Conservation (phyloP, 1,140 invertebrate genomes). For the Cecropterus lyciades region DNA sequence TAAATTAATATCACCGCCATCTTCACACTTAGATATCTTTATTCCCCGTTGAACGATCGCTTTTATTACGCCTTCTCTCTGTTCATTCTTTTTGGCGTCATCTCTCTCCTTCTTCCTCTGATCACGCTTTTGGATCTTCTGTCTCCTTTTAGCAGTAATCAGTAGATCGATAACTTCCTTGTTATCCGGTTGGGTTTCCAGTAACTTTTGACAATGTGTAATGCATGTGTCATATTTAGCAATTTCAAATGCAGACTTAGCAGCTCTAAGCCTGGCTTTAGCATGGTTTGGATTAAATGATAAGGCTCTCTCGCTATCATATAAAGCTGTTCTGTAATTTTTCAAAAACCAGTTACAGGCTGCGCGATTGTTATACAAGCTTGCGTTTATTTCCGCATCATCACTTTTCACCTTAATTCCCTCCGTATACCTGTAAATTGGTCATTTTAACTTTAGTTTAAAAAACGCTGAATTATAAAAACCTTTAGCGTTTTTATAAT, state of each 20-base stretch:
- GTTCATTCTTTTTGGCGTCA: conserved; percentile 84
- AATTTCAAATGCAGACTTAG: conserved; percentile 89
- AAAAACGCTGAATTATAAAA: too few relatives aligned
- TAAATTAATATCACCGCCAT: conserved; percentile 77
- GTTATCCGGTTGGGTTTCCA: conserved; percentile 85
- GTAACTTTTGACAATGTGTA: conserved; percentile 90
- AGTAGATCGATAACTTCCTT: conserved; percentile 85
- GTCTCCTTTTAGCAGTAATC: conserved; percentile 87
- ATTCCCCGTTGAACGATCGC: conserved; percentile 75
- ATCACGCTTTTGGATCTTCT: conserved; percentile 86
- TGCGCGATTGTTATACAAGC: conserved; percentile 96
- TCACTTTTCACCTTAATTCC: conserved; percentile 92
- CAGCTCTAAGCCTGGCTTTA: conserved; percentile 92
- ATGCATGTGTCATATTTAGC: conserved; percentile 90
- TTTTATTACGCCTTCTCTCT: conserved; percentile 81
- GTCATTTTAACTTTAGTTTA: too few relatives aligned
- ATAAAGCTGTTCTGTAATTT: conserved; percentile 89
- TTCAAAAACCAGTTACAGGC: conserved; percentile 94
- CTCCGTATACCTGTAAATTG: conserved; percentile 90
- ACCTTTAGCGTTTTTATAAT: too few relatives aligned
- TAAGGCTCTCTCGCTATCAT: conserved; percentile 87
- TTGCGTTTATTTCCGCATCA: conserved; percentile 90
- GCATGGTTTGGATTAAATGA: conserved; percentile 91
- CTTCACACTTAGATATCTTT: conserved; percentile 69
- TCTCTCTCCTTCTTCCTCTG: conserved; percentile 76